Base-by-base conservation (phyloP, 2,113 vertebrate species). In the Saccopteryx leptura region DNA sequence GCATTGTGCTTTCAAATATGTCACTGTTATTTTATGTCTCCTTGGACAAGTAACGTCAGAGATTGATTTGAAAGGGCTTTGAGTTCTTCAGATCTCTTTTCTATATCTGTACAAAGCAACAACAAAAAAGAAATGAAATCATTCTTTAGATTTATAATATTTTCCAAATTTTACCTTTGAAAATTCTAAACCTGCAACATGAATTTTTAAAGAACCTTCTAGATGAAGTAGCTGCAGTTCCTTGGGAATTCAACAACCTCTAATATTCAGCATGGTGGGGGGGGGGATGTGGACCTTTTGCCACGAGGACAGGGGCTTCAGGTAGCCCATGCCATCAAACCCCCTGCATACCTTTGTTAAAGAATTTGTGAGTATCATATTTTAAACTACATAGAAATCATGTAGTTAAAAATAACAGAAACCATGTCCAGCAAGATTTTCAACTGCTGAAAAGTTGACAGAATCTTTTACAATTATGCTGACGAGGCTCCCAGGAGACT, bases 1-100 rank as follows among this genome's bases (percentile, higher is more conserved):
- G 0, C 6, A 19, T 7, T 52, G 9, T 81, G 15, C 88, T 89
- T 88, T 93, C 39, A 80, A 0, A 66, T 61, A 56, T 76, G 23
- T 88, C 66, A 48, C n/a, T 79, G 10, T 91, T 88, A 10, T 17
- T 58, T 94, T 85, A 69, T 39, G 19, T 76, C 48, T n/a, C 48
- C 21, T 21, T 54, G 54, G 28, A 48, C 58, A 89, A 82, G 65
- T 88, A 6, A 39, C 61, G 75, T 91, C 56, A 14, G 33, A 23
- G n/a, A 14, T 90, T 91, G 66, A 92, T 54, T 39, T 78, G 50
- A 90, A 84, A 65, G 91, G 75, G 75, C 75, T 96, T 93, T 54
- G 46, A 65, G 31, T 76, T 80, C 72, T 76, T 88, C 24, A 23
- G 15, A 28, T 54, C 65, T 88, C 14, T 39, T 48, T 68, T 68